Conservation (phyloP, 2,797 vertebrate genomes). For the Allobates femoralis region DNA sequence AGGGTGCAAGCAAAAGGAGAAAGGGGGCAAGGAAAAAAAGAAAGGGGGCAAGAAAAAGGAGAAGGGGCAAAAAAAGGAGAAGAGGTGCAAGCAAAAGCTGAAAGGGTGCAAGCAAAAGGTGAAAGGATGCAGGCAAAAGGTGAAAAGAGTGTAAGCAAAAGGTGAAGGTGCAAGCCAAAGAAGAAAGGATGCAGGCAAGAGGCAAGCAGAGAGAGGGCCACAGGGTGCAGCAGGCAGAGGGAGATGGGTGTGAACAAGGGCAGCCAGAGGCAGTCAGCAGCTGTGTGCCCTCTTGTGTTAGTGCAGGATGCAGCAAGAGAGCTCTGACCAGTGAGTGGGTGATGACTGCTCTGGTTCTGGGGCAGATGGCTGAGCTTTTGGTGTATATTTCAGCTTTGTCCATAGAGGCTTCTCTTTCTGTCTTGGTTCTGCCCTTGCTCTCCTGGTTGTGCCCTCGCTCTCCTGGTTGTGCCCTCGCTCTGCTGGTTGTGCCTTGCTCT, state of each 20-base stretch:
- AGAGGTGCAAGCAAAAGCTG: background rate
- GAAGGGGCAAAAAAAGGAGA: background rate
- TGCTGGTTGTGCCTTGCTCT: no score
- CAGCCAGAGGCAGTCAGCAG: background rate
- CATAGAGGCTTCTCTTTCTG: slow-evolving; percentile 56
- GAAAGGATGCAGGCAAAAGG: background rate
- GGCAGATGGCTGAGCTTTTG: background rate
- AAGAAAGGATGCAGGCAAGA: background rate
- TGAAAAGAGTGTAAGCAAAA: background rate
- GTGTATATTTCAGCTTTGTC: slow-evolving; percentile 39
- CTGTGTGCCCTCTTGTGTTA: background rate
- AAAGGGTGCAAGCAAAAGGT: background rate
- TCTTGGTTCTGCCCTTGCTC: slow-evolving; percentile 48
- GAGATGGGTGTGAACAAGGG: no score
- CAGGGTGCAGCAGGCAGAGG: background rate
- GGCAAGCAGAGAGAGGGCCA: background rate
- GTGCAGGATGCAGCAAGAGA: background rate
- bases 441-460: no score
- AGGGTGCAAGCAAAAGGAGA: background rate
- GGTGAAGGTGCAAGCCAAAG: background rate
- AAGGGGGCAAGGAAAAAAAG: background rate
- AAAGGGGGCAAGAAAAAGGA: background rate
- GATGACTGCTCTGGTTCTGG: background rate
- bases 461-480: no score
- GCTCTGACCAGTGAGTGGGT: slow-evolving; percentile 6